phyloP scores from a whole-genome alignment of 2,113 vertebrate genomes.

The Planiliza haematocheilus region DNA sequence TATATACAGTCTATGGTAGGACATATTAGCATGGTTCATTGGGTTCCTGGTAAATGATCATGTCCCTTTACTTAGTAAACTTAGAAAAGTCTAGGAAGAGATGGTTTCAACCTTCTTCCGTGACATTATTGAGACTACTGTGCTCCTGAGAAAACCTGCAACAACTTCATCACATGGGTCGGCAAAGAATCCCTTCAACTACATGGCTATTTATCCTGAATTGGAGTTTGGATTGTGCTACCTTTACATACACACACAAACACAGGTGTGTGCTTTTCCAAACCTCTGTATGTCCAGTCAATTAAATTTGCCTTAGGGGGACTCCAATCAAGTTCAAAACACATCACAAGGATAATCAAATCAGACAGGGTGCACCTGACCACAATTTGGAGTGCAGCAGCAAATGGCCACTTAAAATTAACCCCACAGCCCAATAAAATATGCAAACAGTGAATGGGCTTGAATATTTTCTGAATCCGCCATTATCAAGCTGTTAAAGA shows the following conservation, averaged over 20 bases:
- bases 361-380: neutral
- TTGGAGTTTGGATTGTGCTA: neutral
- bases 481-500: constrained; percentile 11
- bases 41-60: too few relatives aligned
- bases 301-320: neutral
- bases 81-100: too few relatives aligned
- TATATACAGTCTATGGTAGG: too few relatives aligned
- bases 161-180: neutral
- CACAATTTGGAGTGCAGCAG: neutral
- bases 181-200: neutral
- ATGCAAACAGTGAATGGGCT: neutral
- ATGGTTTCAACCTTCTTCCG: too few relatives aligned
- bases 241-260: neutral
- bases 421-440: neutral
- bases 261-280: too few relatives aligned
- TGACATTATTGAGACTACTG: neutral
- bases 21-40: too few relatives aligned
- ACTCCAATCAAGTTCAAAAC: neutral
- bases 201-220: too few relatives aligned
- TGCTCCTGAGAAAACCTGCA: neutral
- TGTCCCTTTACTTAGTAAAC: too few relatives aligned
- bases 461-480: neutral
- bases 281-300: neutral
- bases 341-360: neutral
- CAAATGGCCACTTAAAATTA: neutral